Conservation (phyloP, 1,140 invertebrate genomes). For the Stenopsyche tienmushanensis region DNA sequence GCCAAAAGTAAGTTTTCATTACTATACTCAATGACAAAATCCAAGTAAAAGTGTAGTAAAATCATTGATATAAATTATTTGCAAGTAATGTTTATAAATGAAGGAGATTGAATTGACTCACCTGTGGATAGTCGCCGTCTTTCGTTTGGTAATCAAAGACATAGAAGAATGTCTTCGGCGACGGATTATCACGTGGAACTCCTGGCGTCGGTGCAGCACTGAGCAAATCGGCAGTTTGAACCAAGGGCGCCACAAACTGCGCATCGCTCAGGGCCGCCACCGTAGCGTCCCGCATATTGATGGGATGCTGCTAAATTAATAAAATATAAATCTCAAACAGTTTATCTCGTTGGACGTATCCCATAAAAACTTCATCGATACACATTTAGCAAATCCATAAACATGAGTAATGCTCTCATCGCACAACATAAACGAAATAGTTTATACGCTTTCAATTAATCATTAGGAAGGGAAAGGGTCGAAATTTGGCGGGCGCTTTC, state of each 20-base stretch:
- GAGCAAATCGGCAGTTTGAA: constrained; percentile 77
- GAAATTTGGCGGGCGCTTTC: no score
- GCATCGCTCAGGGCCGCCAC: constrained; percentile 91
- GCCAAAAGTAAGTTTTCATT: no score
- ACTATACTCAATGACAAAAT: no score
- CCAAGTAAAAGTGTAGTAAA: no score
- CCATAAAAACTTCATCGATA: neutral
- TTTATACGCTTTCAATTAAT: no score
- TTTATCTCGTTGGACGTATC: neutral
- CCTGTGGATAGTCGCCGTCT: constrained; percentile 85
- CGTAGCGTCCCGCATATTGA: constrained; percentile 88
- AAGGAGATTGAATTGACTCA: constrained; percentile 45
- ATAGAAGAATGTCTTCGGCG: constrained; percentile 79
- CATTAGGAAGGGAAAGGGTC: no score
- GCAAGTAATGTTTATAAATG: neutral
- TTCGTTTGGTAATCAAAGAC: constrained; percentile 92
- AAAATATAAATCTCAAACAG: constrained; percentile 13
- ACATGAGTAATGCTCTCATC: no score
- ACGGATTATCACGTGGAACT: constrained; percentile 53
- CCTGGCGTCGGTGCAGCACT: constrained; percentile 59
- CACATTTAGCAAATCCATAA: no score
- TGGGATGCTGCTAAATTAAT: constrained; percentile 69
- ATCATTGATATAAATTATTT: no score
- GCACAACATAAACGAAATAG: no score
- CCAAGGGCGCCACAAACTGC: constrained; percentile 81